These are phyloP conservation scores for Phocoena sinus DNA, from an alignment of 2,113 vertebrate genomes.

Conservation along the genomic window DNA sequence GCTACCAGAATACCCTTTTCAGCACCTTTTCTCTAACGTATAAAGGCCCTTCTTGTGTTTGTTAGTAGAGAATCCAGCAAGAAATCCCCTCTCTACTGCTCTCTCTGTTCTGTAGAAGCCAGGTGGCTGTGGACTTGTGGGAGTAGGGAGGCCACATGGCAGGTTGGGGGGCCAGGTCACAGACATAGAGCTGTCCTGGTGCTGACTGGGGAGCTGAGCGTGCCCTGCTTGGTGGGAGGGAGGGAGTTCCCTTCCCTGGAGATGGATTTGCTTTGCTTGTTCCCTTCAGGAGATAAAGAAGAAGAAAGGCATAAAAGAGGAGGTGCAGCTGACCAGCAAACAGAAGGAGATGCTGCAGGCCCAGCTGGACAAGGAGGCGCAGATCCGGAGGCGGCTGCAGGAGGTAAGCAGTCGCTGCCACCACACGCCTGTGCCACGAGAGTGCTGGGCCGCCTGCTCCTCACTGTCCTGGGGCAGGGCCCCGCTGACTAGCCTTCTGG, in stretches of 20 bases:
- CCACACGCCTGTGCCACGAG: fast-evolving
- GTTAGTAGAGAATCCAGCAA: not conserved
- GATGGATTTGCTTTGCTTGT: not conserved
- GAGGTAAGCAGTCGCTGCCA: constrained; percentile 75
- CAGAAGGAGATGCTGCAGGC: constrained; percentile 95
- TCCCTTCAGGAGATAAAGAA: constrained; percentile 92
- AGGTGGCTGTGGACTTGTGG: not conserved
- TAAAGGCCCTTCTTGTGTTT: not conserved
- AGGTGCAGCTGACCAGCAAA: constrained; percentile 93
- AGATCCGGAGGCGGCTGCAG: constrained; percentile 87
- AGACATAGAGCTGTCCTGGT: not conserved
- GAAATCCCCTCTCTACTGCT: not conserved
- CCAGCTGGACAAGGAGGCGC: constrained; percentile 92
- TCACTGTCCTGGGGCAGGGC: too few relatives aligned
- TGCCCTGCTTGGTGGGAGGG: not conserved
- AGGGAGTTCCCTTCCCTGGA: not conserved
- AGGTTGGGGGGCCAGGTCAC: not conserved
- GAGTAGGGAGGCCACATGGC: not conserved
- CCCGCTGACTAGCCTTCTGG: not conserved
- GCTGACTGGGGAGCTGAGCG: not conserved
- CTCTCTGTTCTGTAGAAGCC: not conserved
- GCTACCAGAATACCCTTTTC: not conserved
- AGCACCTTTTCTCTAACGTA: not conserved
- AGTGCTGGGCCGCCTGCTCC: not conserved
- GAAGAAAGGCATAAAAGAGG: constrained; percentile 97